Percentiles rank a stretch among this genome's conserved stretches.
phyloP scores from a whole-genome alignment of 2,113 vertebrate genomes.

The Myotis brandtii region DNA sequence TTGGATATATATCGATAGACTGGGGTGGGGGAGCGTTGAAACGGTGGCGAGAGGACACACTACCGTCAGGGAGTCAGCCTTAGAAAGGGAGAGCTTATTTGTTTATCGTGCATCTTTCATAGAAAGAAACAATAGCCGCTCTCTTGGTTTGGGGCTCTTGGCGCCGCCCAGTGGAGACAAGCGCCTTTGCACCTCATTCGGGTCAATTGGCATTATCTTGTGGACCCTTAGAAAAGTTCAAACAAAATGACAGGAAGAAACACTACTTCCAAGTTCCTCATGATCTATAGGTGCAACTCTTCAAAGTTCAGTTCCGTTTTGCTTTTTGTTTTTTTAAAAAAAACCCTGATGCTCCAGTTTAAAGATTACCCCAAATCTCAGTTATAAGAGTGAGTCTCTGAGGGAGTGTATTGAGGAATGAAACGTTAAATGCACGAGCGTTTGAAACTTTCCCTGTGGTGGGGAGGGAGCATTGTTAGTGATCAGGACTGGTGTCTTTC shows the following conservation, averaged over 20 bases:
- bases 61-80: neutral
- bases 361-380: neutral
- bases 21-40: neutral
- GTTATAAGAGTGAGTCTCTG: neutral
- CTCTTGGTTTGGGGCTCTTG: constrained; percentile 58
- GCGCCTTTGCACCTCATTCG: constrained; percentile 60
- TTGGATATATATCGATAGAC: constrained; percentile 18
- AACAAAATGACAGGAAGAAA: constrained; percentile 53
- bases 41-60: neutral
- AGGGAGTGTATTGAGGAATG: neutral
- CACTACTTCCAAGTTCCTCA: neutral
- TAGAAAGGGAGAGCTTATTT: constrained; percentile 41
- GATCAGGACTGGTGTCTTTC: neutral
- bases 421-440: neutral
- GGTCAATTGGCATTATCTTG: neutral
- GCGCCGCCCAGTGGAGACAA: constrained; percentile 86
- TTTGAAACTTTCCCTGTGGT: neutral
- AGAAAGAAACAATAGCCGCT: constrained; percentile 77
- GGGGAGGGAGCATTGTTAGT: neutral
- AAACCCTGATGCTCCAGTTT: constrained; percentile 5
- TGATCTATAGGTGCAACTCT: neutral
- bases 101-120: constrained; percentile 52
- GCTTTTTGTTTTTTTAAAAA: neutral
- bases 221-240: neutral
- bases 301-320: neutral